Conservation (phyloP, 2,797 vertebrate species). For the Molossus molossus region DNA sequence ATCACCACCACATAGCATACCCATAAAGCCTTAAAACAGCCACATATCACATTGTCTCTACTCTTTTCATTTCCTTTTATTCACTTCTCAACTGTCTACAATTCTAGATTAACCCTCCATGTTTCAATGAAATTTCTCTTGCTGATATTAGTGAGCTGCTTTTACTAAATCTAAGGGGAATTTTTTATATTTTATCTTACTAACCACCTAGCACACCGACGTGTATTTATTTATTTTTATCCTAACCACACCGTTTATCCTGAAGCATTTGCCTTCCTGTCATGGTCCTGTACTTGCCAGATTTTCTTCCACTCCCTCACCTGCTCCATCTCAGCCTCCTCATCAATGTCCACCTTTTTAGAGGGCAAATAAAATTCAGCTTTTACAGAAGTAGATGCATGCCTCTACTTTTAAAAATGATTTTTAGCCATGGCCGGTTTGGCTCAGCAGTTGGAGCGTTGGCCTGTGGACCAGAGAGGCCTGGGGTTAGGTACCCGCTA, state of each 20-base stretch:
- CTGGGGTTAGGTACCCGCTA: no score
- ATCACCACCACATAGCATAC: neutral
- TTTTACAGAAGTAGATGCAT: neutral
- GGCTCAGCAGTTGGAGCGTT: no score
- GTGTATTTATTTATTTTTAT: neutral
- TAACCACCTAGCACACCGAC: neutral
- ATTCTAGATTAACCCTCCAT: neutral
- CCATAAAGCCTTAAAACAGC: neutral
- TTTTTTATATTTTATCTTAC: neutral
- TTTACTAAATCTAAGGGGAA: neutral
- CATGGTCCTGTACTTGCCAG: neutral
- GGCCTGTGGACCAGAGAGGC: no score
- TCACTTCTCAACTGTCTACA: neutral
- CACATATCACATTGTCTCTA: neutral
- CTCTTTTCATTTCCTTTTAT: neutral
- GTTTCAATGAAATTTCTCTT: neutral
- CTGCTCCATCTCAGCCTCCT: neutral
- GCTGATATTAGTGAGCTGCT: neutral
- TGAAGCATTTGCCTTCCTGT: neutral
- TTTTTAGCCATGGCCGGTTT: no score
- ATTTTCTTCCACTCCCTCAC: neutral
- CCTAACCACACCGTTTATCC: neutral
- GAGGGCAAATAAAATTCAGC: neutral
- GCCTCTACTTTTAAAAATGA: no score
- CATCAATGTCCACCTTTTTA: neutral